A percentile compares a stretch with the other conserved stretches of the same genome.
Conservation (phyloP, 1,140 invertebrate species). For the Sinonovacula constricta region DNA sequence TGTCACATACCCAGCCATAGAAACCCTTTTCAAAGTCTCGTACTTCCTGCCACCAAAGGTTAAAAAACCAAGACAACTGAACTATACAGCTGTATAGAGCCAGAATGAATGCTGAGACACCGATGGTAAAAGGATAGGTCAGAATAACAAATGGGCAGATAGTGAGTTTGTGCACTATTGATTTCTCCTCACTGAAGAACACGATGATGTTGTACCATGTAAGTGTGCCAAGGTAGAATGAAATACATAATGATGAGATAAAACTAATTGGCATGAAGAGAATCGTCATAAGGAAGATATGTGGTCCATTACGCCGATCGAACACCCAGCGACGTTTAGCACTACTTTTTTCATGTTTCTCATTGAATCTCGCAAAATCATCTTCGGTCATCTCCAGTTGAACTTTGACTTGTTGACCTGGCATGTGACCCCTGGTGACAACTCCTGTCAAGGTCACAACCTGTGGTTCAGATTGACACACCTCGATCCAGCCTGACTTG, state of each 20-base stretch:
- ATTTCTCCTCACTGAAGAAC: conserved; percentile 85
- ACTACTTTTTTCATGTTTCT: background rate
- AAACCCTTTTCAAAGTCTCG: conserved; percentile 89
- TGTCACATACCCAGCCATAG: conserved; percentile 87
- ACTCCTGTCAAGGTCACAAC: conserved; percentile 36
- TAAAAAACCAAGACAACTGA: conserved; percentile 85
- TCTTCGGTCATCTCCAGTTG: conserved; percentile 31
- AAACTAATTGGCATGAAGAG: conserved; percentile 85
- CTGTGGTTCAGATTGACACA: conserved; percentile 22
- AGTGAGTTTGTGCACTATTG: conserved; percentile 78
- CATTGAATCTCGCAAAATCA: conserved; percentile 17
- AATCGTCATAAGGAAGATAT: conserved; percentile 84
- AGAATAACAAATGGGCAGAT: conserved; percentile 85
- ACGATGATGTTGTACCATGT: conserved; percentile 89
- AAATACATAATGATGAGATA: conserved; percentile 83
- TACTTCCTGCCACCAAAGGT: conserved; percentile 85
- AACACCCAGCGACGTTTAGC: background rate
- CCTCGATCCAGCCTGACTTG: conserved; percentile 31
- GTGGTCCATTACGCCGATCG: conserved; percentile 79
- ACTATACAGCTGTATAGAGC: conserved; percentile 85
- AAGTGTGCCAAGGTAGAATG: conserved; percentile 87
- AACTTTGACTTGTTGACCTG: conserved; percentile 32
- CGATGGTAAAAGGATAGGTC: conserved; percentile 85
- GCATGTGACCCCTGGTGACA: conserved; percentile 9
- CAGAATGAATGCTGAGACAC: conserved; percentile 83